phyloP scores from a whole-genome alignment of 1,140 invertebrate species.

The Leptinotarsa lineolata region DNA sequence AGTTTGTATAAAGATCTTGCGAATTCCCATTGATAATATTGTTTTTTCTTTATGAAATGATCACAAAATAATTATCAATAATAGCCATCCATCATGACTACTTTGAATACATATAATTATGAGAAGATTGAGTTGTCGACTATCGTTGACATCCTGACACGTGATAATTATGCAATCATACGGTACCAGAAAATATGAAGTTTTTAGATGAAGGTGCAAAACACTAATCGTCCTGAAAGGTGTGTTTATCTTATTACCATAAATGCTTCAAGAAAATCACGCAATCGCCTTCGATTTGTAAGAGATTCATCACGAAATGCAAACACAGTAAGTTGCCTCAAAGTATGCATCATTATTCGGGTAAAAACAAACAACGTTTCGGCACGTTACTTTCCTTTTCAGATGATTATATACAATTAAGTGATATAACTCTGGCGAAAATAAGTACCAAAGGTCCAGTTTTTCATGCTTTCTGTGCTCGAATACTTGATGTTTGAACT shows the following conservation, averaged over 20 bases:
- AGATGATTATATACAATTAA: background rate
- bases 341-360: background rate
- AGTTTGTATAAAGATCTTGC: background rate
- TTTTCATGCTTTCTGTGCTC: background rate
- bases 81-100: background rate
- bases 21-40: background rate
- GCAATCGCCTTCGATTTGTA: background rate
- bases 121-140: background rate
- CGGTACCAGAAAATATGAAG: background rate
- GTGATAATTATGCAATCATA: conserved; percentile 6
- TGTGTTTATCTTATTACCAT: conserved; percentile 1
- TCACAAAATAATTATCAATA: background rate
- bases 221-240: background rate
- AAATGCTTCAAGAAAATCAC: background rate
- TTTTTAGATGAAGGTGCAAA: conserved; percentile 6
- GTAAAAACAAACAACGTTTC: background rate
- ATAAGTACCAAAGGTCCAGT: background rate
- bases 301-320: background rate
- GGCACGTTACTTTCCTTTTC: background rate
- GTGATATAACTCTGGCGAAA: background rate
- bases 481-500: background rate
- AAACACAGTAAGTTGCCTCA: background rate
- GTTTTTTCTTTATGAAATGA: background rate
- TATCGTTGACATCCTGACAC: background rate
- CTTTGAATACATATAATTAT: background rate